A percentile compares a stretch with the other conserved stretches of the same genome.
phyloP scores from a whole-genome alignment of 2,797 vertebrate genomes.

The Urocyon cinereoargenteus region DNA sequence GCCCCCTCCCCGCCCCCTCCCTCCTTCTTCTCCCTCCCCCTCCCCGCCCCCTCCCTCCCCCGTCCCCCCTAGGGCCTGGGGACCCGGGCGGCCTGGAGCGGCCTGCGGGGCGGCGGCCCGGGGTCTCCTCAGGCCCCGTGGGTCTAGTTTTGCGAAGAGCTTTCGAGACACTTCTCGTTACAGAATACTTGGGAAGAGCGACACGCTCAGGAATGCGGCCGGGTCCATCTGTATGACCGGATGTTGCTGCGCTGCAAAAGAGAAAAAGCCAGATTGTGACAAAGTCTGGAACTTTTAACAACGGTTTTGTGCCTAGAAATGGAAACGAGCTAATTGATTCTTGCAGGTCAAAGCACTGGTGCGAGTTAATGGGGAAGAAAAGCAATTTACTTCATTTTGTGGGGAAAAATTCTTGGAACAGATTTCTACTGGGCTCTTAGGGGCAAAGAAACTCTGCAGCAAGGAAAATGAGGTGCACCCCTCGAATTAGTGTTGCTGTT shows the following conservation, averaged over 20 bases:
- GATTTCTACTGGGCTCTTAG: background rate
- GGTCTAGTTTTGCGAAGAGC: background rate
- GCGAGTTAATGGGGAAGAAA: background rate
- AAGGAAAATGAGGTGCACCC: background rate
- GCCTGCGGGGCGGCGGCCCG: background rate
- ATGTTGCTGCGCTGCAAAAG: background rate
- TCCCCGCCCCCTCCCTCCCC: background rate
- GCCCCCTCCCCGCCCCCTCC: too few species aligned
- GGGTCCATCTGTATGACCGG: background rate
- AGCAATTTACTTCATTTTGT: background rate
- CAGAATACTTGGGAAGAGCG: background rate
- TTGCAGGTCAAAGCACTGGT: background rate
- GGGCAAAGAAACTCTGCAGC: background rate
- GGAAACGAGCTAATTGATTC: background rate
- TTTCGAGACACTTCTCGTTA: slow-evolving; percentile 1
- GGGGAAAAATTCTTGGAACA: background rate
- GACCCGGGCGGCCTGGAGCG: too few species aligned
- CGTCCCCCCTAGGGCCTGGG: background rate
- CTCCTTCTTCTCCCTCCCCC: background rate
- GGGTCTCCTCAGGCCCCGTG: background rate
- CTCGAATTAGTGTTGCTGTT: background rate
- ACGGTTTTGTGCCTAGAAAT: background rate
- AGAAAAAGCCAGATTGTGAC: background rate
- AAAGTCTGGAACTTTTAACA: background rate
- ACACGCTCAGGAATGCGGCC: background rate